A percentile compares a stretch with the other conserved stretches of the same genome.
Evolutionary conservation across 2,888 invertebrate genomes (phyloP).

Genomic region (Drosophila suboccidentalis): DNA sequence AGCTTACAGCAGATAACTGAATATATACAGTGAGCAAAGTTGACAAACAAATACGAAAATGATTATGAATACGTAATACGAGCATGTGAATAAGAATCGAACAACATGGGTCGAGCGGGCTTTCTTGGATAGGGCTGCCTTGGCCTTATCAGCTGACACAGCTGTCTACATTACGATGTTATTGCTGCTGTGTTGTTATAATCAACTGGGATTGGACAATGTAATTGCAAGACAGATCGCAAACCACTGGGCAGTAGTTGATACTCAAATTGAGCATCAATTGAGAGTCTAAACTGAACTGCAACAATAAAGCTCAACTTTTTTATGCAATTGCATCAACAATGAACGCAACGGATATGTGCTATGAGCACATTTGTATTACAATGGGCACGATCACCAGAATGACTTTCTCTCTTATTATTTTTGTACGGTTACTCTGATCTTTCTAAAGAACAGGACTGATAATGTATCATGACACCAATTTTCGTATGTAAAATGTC

Average conservation of each 20-base stretch:
- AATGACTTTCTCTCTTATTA: neutral
- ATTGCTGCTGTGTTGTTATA: neutral
- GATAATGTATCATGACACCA: neutral
- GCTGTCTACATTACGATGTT: slow-evolving; percentile 2
- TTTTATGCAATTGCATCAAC: slow-evolving; percentile 37
- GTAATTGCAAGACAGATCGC: slow-evolving; percentile 18
- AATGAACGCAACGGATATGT: slow-evolving; percentile 21
- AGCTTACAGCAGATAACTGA: neutral
- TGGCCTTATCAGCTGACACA: slow-evolving; percentile 35
- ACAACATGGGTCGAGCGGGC: neutral
- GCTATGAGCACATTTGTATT: slow-evolving; percentile 1
- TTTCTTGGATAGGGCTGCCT: slow-evolving; percentile 14
- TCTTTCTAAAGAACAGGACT: neutral
- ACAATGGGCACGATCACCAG: neutral
- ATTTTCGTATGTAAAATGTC: neutral
- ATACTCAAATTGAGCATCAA: slow-evolving; percentile 48
- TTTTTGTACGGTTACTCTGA: neutral
- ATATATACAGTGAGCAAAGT: slow-evolving; percentile 2
- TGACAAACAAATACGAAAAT: slow-evolving; percentile 4
- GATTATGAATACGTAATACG: neutral
- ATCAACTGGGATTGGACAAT: slow-evolving; percentile 30
- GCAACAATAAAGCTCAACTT: slow-evolving; percentile 34
- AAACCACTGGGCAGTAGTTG: slow-evolving; percentile 4
- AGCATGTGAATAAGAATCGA: neutral
- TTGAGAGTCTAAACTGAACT: slow-evolving; percentile 40